Percentiles rank a stretch among this genome's conserved stretches.
Evolutionary conservation across 2,113 vertebrate genomes (phyloP).

Genomic region (Agapornis roseicollis): DNA sequence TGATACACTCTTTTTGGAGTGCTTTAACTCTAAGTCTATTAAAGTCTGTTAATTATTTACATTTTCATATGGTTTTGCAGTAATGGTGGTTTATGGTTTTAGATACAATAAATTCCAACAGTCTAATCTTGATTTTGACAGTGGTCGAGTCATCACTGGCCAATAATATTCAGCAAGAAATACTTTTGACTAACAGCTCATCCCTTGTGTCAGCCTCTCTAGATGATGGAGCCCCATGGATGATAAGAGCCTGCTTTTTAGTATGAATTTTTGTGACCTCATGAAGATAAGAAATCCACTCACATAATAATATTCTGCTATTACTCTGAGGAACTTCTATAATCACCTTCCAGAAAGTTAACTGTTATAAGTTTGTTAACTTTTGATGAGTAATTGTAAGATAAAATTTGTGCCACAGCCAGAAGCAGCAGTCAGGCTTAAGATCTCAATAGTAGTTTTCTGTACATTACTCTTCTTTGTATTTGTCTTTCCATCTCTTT

Average conservation of each 20-base stretch:
- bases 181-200: not conserved
- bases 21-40: not conserved
- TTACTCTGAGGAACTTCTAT: not conserved
- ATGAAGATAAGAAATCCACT: not conserved
- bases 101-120: not conserved
- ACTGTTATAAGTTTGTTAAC: not conserved
- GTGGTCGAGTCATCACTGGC: not conserved
- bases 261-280: not conserved
- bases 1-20: not conserved
- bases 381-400: not conserved
- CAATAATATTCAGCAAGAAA: not conserved
- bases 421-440: not conserved
- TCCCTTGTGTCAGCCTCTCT: not conserved
- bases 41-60: not conserved
- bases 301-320: not conserved
- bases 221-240: not conserved
- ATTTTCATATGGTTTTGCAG: not conserved
- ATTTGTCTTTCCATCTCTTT: not conserved
- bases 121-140: not conserved
- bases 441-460: not conserved
- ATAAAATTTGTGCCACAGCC: not conserved
- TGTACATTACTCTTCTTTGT: not conserved
- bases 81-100: not conserved
- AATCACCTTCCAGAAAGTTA: not conserved
- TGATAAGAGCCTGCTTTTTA: not conserved